Evolutionary conservation across 2,888 invertebrate genomes (phyloP).

Genomic region (Aphrophora alni): DNA sequence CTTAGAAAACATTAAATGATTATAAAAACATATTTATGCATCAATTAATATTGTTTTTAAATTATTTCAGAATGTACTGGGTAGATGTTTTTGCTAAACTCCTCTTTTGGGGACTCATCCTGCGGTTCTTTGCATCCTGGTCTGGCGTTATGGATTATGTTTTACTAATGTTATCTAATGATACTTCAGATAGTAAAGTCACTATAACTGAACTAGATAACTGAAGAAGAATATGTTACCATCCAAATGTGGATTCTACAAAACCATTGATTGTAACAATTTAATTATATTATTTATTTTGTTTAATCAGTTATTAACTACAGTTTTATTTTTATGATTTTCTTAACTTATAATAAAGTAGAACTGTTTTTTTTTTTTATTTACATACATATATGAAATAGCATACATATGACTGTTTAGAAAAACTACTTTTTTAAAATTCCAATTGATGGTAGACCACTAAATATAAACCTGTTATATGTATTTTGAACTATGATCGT

Average conservation of each 20-base stretch:
- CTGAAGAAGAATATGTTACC: not conserved
- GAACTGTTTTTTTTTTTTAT: too few relatives aligned
- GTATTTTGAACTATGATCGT: too few relatives aligned
- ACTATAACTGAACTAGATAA: not conserved
- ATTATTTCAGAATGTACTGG: slow-evolving; percentile 81
- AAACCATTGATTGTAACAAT: not conserved
- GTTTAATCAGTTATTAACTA: not conserved
- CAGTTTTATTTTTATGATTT: not conserved
- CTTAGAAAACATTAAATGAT: too few relatives aligned
- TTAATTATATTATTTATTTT: not conserved
- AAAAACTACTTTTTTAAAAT: too few relatives aligned
- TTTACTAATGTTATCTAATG: not conserved
- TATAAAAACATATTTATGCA: too few relatives aligned
- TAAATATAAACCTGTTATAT: too few relatives aligned
- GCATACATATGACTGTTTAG: too few relatives aligned
- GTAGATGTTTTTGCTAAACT: slow-evolving; percentile 77
- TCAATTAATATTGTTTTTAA: too few relatives aligned
- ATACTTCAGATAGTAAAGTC: not conserved
- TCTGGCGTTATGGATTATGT: slow-evolving; percentile 15
- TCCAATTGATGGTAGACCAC: too few relatives aligned
- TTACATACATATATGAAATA: too few relatives aligned
- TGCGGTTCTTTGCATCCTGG: slow-evolving; percentile 56
- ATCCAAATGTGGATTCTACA: not conserved
- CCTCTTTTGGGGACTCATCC: slow-evolving; percentile 68
- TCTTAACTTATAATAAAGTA: not conserved